Conservation (phyloP, 2,113 vertebrate genomes). For the Thryonomys swinderianus region DNA sequence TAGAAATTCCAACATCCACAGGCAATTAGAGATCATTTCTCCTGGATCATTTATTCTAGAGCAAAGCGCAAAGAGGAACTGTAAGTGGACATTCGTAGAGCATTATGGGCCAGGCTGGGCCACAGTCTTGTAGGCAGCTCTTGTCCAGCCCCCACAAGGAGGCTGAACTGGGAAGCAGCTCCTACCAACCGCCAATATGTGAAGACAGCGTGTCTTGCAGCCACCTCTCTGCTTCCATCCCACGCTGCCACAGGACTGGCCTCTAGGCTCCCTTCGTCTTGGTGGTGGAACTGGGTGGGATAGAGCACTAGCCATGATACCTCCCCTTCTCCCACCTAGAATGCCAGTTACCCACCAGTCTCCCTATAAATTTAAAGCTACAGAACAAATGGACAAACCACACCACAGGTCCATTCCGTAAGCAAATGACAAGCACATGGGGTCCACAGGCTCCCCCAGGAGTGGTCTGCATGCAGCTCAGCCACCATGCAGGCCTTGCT, state of each 20-base stretch:
- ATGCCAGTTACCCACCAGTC: background rate
- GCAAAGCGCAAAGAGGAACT: background rate
- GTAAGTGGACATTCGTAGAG: fast-evolving
- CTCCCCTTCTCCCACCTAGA: background rate
- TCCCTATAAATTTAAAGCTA: background rate
- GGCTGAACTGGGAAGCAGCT: no score
- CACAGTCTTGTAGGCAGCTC: fast-evolving
- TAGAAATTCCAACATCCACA: background rate
- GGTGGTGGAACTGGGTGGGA: background rate
- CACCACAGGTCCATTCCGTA: background rate
- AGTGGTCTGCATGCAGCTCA: background rate
- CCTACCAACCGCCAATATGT: fast-evolving
- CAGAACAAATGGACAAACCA: background rate
- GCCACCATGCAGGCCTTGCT: background rate
- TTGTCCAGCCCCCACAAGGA: background rate
- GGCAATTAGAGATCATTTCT: background rate
- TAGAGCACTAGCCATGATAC: background rate
- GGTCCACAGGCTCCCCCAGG: background rate
- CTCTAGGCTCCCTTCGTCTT: background rate
- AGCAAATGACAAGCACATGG: background rate
- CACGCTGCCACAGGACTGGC: background rate
- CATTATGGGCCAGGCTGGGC: fast-evolving
- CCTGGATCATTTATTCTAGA: background rate
- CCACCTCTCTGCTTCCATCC: background rate
- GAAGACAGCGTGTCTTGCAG: background rate